These are phyloP conservation scores for Lymantria monacha DNA, from an alignment of 2,888 invertebrate genomes.

Conservation along the genomic window DNA sequence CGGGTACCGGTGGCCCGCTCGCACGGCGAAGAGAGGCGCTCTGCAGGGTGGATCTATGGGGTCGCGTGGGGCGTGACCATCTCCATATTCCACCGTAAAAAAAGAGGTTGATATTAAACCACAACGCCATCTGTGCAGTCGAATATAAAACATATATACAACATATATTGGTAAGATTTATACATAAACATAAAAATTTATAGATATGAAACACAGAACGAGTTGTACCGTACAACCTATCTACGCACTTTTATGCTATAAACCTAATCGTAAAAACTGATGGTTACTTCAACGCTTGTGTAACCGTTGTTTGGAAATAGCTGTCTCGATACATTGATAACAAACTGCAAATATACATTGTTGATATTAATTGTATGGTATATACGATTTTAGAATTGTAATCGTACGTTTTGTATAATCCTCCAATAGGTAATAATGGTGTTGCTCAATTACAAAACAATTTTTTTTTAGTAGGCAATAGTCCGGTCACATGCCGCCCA, in stretches of 20 bases:
- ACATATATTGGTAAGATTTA: conserved; percentile 1
- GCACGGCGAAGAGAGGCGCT: too few relatives aligned
- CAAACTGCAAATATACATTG: conserved; percentile 18
- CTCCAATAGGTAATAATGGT: too few relatives aligned
- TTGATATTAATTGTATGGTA: conserved; percentile 2
- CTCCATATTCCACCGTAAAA: too few relatives aligned
- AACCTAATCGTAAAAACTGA: conserved; percentile 56
- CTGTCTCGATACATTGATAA: conserved; percentile 55
- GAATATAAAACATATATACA: not conserved
- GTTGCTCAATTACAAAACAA: too few relatives aligned
- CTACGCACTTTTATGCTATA: conserved; percentile 39
- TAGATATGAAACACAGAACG: conserved; percentile 17
- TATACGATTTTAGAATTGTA: not conserved
- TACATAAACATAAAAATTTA: conserved; percentile 13
- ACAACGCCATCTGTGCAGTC: too few relatives aligned
- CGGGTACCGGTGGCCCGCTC: too few relatives aligned
- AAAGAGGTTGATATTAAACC: too few relatives aligned
- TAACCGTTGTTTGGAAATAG: conserved; percentile 57
- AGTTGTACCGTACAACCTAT: conserved; percentile 14
- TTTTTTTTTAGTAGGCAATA: too few relatives aligned
- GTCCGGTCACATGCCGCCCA: too few relatives aligned
- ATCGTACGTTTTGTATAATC: too few relatives aligned
- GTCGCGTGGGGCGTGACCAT: too few relatives aligned
- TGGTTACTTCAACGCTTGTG: conserved; percentile 55
- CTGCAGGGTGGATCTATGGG: too few relatives aligned